Conservation (phyloP, 2,888 invertebrate species). For the Teleogryllus oceanicus region DNA sequence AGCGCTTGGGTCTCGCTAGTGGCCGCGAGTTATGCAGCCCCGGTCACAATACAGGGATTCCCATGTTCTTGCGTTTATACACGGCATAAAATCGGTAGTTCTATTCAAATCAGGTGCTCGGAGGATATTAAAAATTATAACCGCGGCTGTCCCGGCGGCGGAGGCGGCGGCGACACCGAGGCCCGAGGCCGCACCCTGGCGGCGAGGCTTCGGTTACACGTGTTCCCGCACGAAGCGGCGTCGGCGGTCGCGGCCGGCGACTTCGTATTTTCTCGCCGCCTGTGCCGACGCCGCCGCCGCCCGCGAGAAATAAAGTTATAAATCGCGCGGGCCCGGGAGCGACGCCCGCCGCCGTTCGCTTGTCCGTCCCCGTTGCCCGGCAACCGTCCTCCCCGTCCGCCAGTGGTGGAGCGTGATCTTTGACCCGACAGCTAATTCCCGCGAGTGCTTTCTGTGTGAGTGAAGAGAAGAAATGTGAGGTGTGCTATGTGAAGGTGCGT, state of each 20-base stretch:
- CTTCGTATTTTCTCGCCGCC: constrained; percentile 18
- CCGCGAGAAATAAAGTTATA: constrained; percentile 18
- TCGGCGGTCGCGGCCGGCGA: neutral
- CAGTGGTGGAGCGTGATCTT: neutral
- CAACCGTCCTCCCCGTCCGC: neutral
- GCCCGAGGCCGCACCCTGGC: neutral
- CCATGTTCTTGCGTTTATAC: neutral
- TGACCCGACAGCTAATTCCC: neutral
- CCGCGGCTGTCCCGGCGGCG: neutral
- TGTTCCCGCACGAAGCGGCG: neutral
- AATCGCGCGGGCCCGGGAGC: constrained; percentile 5
- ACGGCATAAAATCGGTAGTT: neutral
- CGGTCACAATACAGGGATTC: constrained; percentile 7
- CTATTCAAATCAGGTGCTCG: constrained; percentile 3
- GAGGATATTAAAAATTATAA: constrained; percentile 2
- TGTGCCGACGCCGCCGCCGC: neutral
- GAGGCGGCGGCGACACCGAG: neutral
- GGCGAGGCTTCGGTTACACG: neutral
- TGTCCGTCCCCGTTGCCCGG: neutral
- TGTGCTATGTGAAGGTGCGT: too few relatives aligned
- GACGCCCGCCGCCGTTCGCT: neutral
- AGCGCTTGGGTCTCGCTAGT: neutral
- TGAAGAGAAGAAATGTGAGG: too few relatives aligned
- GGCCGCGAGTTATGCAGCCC: neutral
- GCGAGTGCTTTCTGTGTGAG: too few relatives aligned